Evolutionary conservation across 2,888 invertebrate species (phyloP), one percentile per base, ranked within the genome.

Genomic region (Euclidia mi): DNA sequence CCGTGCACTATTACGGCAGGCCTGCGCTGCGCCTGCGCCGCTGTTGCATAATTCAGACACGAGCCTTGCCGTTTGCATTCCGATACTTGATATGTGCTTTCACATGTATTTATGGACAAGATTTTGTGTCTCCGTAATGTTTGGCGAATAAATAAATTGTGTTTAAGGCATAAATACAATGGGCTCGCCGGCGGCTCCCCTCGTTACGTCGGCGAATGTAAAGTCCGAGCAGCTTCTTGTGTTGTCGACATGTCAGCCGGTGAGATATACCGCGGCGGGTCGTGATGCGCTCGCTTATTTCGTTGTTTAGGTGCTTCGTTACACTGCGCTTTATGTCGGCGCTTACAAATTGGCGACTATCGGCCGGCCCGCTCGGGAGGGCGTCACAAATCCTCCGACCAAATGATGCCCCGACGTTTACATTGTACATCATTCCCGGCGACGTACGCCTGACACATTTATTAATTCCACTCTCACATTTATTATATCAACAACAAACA

Each of bases 21-120:
- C 82, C 82, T 81, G 87, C 83, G 85, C 82, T 81, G 87, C 83
- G 85, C 81, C 86, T 81, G 85, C 86, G 82, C 83, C 82, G 84
- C 85, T 91, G 88, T 93, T 94, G 94, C 94, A 94, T 94, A 94
- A 94, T 94, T 91, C 94, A 93, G 91, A 84, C 92, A 87, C 92
- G 90, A 89, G 89, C 85, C 84, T 88, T 87, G 91, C 90, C 87
- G 93, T 94, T 92, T 93, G 94, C 94, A 93, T 94, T 93, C 92
- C 91, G 92, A 93, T 94, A 94, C 93, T 92, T 92, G 93, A 94
- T 93, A 93, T 93, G 94, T 93, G 93, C 91, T 93, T 92, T 91
- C 92, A 92, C 92, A 94, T 94, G 93, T 94, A 94, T 94, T 94
- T 94, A 94, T 94, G 94, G 92, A 92, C 94, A 89, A 92, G 94